Evolutionary conservation across 1,140 invertebrate genomes (phyloP).

Genomic region (Aphidius ervi): DNA sequence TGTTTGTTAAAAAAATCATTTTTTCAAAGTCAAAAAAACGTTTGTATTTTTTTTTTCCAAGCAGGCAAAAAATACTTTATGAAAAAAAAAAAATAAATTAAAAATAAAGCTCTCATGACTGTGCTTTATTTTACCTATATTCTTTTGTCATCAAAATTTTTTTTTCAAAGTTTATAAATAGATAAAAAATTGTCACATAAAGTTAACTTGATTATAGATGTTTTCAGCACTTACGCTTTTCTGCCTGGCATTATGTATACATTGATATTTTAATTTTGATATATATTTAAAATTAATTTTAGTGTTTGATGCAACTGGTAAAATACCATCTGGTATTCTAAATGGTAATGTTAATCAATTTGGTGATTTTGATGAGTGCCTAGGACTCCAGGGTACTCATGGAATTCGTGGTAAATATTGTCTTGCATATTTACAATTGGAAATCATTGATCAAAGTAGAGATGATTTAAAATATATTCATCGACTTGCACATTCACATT

Average conservation of each 20-base stretch:
- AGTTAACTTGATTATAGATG: too few relatives aligned
- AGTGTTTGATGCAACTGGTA: slow-evolving; percentile 63
- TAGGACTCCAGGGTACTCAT: slow-evolving; percentile 45
- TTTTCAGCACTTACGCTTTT: too few relatives aligned
- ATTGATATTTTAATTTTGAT: too few relatives aligned
- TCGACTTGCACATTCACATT: slow-evolving; percentile 59
- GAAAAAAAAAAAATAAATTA: neutral
- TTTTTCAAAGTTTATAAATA: too few relatives aligned
- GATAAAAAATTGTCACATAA: too few relatives aligned
- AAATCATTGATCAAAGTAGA: slow-evolving; percentile 47
- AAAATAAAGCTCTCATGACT: too few relatives aligned
- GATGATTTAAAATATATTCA: slow-evolving; percentile 54
- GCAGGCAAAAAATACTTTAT: neutral
- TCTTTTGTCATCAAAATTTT: too few relatives aligned
- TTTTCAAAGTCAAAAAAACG: slow-evolving; percentile 9
- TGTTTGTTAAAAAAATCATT: slow-evolving; percentile 9
- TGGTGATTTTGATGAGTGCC: slow-evolving; percentile 62
- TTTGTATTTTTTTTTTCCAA: slow-evolving; percentile 1
- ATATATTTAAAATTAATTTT: slow-evolving; percentile 20
- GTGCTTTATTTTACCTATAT: too few relatives aligned
- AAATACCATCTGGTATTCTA: slow-evolving; percentile 58
- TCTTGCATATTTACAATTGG: slow-evolving; percentile 57
- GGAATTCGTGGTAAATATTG: slow-evolving; percentile 60
- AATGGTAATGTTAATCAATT: slow-evolving; percentile 64
- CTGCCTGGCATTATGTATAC: too few relatives aligned